Evolutionary conservation across 1,140 invertebrate genomes (phyloP).

Genomic region (Drosophila murphyi): DNA sequence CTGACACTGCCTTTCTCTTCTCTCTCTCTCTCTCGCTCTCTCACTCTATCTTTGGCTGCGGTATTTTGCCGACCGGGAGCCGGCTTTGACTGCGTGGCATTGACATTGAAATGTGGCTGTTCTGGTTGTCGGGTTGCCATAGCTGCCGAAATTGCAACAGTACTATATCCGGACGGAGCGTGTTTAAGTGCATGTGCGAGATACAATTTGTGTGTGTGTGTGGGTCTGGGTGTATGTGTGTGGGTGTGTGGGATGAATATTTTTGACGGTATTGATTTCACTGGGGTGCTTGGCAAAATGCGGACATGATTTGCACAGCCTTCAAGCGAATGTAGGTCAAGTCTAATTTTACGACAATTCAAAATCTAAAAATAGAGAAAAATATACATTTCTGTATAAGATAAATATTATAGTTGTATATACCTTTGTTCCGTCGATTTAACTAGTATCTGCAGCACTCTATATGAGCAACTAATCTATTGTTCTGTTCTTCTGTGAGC

Average conservation of each 20-base stretch:
- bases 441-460: background rate
- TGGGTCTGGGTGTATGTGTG: background rate
- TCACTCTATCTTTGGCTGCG: background rate
- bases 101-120: slow-evolving; percentile 61
- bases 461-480: background rate
- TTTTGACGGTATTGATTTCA: slow-evolving; percentile 49
- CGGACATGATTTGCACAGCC: slow-evolving; percentile 9
- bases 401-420: background rate
- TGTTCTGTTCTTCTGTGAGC: background rate
- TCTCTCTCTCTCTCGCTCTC: slow-evolving; percentile 14
- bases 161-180: background rate
- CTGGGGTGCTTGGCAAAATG: slow-evolving; percentile 15
- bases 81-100: slow-evolving; percentile 41
- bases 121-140: slow-evolving; percentile 31
- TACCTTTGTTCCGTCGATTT: background rate
- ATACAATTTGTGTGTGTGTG: no score
- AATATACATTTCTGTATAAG: slow-evolving; percentile 17
- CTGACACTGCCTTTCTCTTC: background rate
- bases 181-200: slow-evolving; percentile 21
- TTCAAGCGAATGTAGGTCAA: slow-evolving; percentile 49
- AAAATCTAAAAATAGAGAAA: slow-evolving; percentile 23
- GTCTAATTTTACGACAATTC: slow-evolving; percentile 55
- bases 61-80: background rate
- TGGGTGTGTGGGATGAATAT: slow-evolving; percentile 6
- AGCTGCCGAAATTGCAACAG: slow-evolving; percentile 52